Evolutionary conservation across 1,140 invertebrate species (phyloP).

Genomic region (Medauroidea extradentata): DNA sequence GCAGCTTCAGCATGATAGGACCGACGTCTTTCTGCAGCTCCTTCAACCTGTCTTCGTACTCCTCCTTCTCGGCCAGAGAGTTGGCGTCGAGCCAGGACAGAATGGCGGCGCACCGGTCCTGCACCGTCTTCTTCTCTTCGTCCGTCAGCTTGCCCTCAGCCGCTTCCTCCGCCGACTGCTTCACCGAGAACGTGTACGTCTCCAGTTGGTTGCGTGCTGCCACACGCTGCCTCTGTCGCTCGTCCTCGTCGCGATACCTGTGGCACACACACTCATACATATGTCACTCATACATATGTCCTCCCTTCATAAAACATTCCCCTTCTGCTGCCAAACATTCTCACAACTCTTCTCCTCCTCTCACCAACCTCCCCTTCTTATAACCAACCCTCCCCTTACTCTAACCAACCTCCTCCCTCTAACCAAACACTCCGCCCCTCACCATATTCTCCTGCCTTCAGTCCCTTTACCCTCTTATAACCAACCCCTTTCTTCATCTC

Average conservation of each 20-base stretch:
- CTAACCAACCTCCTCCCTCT: too few relatives aligned
- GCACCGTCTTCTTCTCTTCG: slow-evolving; percentile 36
- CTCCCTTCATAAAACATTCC: too few relatives aligned
- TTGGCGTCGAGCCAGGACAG: slow-evolving; percentile 56
- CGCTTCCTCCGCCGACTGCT: slow-evolving; percentile 47
- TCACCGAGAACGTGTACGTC: slow-evolving; percentile 65
- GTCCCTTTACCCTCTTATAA: too few relatives aligned
- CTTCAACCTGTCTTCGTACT: slow-evolving; percentile 70
- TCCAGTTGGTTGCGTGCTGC: slow-evolving; percentile 63
- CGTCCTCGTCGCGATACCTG: slow-evolving; percentile 52
- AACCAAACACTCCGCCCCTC: too few relatives aligned
- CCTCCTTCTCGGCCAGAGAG: slow-evolving; percentile 68
- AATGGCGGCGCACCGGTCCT: slow-evolving; percentile 41
- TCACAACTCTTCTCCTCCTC: too few relatives aligned
- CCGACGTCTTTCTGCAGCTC: slow-evolving; percentile 64
- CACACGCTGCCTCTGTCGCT: slow-evolving; percentile 53
- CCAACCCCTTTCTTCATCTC: too few relatives aligned
- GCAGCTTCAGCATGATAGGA: slow-evolving; percentile 72
- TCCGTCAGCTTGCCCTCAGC: slow-evolving; percentile 29
- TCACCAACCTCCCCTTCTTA: too few relatives aligned
- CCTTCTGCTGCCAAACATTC: too few relatives aligned
- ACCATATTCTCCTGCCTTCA: too few relatives aligned
- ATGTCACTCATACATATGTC: too few relatives aligned
- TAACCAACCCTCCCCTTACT: too few relatives aligned
- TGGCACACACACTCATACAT: too few relatives aligned